Evolutionary conservation across 2,888 invertebrate genomes (phyloP).

Genomic region (Drosophila planitibia): DNA sequence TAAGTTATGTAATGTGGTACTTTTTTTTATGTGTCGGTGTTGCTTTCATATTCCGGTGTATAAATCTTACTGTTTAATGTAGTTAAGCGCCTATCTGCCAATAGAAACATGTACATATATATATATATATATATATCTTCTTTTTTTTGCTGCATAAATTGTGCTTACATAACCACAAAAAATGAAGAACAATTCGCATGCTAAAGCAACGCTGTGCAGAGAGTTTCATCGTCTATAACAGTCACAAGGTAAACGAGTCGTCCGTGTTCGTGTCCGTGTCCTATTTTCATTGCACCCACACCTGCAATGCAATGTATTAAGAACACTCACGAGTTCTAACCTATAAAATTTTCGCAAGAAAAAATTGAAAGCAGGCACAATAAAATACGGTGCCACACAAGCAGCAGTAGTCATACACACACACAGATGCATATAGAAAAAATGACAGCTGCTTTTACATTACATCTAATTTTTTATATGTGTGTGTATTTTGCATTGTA

Average conservation of each 20-base stretch:
- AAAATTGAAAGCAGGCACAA: slow-evolving; percentile 27
- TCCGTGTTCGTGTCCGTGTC: slow-evolving; percentile 23
- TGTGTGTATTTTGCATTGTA: slow-evolving; percentile 17
- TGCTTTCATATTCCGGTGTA: slow-evolving; percentile 43
- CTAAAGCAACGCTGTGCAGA: slow-evolving; percentile 11
- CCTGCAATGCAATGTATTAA: slow-evolving; percentile 28
- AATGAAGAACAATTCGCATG: slow-evolving; percentile 12
- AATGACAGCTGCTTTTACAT: slow-evolving; percentile 43
- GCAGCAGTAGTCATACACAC: slow-evolving; percentile 36
- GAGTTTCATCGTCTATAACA: slow-evolving; percentile 37
- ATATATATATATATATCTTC: neutral
- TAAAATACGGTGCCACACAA: slow-evolving; percentile 56
- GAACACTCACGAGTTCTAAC: slow-evolving; percentile 61
- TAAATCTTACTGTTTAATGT: slow-evolving; percentile 21
- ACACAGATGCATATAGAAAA: slow-evolving; percentile 7
- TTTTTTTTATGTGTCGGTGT: slow-evolving; percentile 67
- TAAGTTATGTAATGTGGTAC: slow-evolving; percentile 78
- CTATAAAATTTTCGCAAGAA: slow-evolving; percentile 56
- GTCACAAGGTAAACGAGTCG: slow-evolving; percentile 47
- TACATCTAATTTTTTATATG: slow-evolving; percentile 41
- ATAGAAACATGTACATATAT: slow-evolving; percentile 9
- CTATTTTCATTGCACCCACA: slow-evolving; percentile 27
- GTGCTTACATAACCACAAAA: slow-evolving; percentile 69
- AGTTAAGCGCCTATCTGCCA: neutral
- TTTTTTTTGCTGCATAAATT: slow-evolving; percentile 14